Percentiles rank a stretch among this genome's conserved stretches.
phyloP scores from a whole-genome alignment of 2,797 vertebrate species.

The Gallinago nigripennis region DNA sequence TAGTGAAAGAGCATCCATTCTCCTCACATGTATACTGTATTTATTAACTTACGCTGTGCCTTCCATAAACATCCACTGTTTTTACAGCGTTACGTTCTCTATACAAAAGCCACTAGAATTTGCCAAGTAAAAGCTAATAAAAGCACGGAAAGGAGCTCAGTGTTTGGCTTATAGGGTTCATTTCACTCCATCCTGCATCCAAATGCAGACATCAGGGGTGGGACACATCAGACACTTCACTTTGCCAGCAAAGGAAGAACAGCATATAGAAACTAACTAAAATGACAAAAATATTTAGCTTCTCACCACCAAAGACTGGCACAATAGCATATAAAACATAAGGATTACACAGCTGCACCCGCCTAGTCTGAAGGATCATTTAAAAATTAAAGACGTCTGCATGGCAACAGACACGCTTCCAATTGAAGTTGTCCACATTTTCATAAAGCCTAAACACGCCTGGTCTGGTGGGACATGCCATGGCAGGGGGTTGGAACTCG shows the following conservation, averaged over 20 bases:
- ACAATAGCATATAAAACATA: slow-evolving; percentile 32
- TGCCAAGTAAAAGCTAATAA: slow-evolving; percentile 58
- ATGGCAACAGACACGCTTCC: neutral
- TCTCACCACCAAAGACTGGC: slow-evolving; percentile 42
- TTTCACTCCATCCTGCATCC: slow-evolving; percentile 45
- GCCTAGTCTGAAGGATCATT: slow-evolving; percentile 4
- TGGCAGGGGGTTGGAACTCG: no score
- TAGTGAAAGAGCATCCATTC: slow-evolving; percentile 48
- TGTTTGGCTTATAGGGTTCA: slow-evolving; percentile 39
- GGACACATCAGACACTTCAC: slow-evolving; percentile 31
- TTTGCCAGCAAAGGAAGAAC: slow-evolving; percentile 17
- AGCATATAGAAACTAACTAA: slow-evolving; percentile 25
- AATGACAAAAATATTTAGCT: slow-evolving; percentile 61
- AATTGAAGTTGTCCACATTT: neutral
- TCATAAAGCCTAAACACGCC: neutral
- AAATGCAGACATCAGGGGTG: slow-evolving; percentile 39
- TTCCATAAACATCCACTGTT: slow-evolving; percentile 42
- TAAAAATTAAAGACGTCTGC: neutral
- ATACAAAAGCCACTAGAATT: slow-evolving; percentile 11
- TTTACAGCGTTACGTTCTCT: neutral
- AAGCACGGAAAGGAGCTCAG: neutral
- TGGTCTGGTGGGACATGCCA: no score
- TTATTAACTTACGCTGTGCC: slow-evolving; percentile 46
- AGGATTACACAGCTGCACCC: slow-evolving; percentile 22
- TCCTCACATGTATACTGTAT: neutral